Evolutionary conservation across 2,113 vertebrate species (phyloP).

Genomic region (Plecotus auritus): DNA sequence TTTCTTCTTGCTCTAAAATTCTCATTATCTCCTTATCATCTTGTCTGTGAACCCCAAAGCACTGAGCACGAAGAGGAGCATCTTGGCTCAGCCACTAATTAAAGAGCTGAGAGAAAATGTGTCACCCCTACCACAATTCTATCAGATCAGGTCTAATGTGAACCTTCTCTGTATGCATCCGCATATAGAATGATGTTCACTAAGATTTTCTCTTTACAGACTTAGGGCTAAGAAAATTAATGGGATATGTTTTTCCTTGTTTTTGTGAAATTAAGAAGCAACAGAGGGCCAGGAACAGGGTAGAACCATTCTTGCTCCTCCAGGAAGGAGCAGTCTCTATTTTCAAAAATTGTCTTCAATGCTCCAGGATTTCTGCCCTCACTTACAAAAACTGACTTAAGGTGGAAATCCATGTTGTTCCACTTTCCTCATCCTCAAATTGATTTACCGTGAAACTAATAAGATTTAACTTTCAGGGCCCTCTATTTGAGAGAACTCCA

Average conservation of each 20-base stretch:
- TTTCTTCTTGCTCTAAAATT: background rate
- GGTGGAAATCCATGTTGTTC: background rate
- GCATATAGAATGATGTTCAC: background rate
- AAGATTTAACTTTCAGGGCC: background rate
- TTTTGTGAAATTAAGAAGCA: background rate
- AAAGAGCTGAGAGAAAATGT: background rate
- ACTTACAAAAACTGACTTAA: background rate
- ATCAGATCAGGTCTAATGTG: background rate
- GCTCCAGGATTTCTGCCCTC: background rate
- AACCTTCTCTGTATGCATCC: background rate
- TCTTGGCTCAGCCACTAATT: background rate
- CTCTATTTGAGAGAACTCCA: background rate
- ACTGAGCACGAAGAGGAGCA: background rate
- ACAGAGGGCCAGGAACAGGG: background rate
- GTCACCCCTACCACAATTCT: background rate
- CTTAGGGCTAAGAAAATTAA: background rate
- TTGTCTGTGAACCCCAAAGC: background rate
- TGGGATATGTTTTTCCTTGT: background rate
- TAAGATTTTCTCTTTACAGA: background rate
- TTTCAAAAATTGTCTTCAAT: background rate
- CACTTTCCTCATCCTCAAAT: background rate
- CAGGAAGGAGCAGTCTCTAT: background rate
- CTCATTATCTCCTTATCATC: background rate
- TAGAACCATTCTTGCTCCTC: background rate
- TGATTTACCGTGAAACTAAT: background rate